A percentile compares a stretch with the other conserved stretches of the same genome.
Conservation (phyloP, 2,797 vertebrate species). For the Dallia pectoralis region DNA sequence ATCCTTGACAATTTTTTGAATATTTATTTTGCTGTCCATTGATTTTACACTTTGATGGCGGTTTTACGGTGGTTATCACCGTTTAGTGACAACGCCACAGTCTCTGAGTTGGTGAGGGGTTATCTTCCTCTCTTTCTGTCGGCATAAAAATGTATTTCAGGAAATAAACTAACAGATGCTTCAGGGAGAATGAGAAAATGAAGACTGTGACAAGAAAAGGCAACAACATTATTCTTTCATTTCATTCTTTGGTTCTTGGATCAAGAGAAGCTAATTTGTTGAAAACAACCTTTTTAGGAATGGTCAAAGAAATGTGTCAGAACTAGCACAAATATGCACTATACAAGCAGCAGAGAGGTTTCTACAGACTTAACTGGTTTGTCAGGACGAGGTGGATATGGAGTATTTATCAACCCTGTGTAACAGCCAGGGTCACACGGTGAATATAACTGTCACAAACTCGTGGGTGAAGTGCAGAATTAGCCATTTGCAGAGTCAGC, state of each 20-base stretch:
- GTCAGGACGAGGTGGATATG: background rate
- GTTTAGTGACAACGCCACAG: background rate
- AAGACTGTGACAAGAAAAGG: background rate
- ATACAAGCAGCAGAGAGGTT: background rate
- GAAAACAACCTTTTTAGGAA: background rate
- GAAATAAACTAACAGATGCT: background rate
- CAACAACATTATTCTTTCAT: background rate
- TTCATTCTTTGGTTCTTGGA: background rate
- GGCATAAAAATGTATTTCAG: background rate
- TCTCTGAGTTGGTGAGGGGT: background rate
- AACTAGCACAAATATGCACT: background rate
- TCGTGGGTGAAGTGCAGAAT: too few species aligned
- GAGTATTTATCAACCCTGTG: background rate
- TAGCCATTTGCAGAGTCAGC: too few species aligned
- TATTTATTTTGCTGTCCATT: background rate
- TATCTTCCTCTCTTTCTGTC: background rate
- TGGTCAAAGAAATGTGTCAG: background rate
- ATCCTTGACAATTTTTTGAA: background rate
- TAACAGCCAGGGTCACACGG: background rate
- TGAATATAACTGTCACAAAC: too few species aligned
- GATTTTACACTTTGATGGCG: background rate
- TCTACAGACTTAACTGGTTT: background rate
- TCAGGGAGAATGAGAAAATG: background rate
- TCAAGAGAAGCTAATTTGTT: background rate
- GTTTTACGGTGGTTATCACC: slow-evolving; percentile 7